Percentiles rank a stretch among this genome's conserved stretches.
These are phyloP conservation scores for Lomographa bimaculata DNA, from an alignment of 2,888 invertebrate genomes.

Conservation along the genomic window DNA sequence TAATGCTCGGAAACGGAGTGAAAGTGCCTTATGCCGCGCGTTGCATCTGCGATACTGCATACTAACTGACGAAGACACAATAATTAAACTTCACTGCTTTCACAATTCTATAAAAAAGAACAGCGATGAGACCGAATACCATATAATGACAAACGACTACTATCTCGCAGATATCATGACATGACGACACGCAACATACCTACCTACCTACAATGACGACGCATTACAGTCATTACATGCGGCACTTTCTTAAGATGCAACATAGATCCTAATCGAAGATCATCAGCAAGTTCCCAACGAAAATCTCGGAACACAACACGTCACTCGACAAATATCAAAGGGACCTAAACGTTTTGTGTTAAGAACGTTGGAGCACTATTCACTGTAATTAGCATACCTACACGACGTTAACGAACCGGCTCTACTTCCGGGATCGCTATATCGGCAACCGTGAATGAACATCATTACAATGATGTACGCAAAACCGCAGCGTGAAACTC, in stretches of 20 bases:
- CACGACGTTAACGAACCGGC: conserved; percentile 77
- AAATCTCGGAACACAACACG: conserved; percentile 25
- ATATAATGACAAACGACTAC: conserved; percentile 32
- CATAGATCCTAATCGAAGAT: conserved; percentile 7
- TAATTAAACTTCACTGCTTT: conserved; percentile 59
- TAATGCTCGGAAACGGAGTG: conserved; percentile 59
- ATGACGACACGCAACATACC: conserved; percentile 32
- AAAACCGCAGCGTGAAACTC: conserved; percentile 53
- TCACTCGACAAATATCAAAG: conserved; percentile 22
- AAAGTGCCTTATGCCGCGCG: conserved; percentile 62
- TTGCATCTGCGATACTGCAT: conserved; percentile 57
- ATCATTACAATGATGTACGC: conserved; percentile 63
- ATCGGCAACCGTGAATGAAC: conserved; percentile 69
- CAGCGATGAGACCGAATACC: conserved; percentile 16
- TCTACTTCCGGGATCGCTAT: conserved; percentile 79
- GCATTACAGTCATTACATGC: conserved; percentile 3
- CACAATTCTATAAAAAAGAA: conserved; percentile 49
- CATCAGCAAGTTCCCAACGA: conserved; percentile 1
- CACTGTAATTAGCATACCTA: conserved; percentile 73
- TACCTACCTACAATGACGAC: conserved; percentile 21
- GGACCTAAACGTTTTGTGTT: conserved; percentile 42
- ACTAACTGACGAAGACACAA: conserved; percentile 57
- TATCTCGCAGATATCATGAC: conserved; percentile 33
- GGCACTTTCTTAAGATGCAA: conserved; percentile 6
- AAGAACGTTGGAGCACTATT: conserved; percentile 58